These are phyloP conservation scores for Dione vanillae DNA, from an alignment of 2,888 invertebrate species.

Conservation along the genomic window DNA sequence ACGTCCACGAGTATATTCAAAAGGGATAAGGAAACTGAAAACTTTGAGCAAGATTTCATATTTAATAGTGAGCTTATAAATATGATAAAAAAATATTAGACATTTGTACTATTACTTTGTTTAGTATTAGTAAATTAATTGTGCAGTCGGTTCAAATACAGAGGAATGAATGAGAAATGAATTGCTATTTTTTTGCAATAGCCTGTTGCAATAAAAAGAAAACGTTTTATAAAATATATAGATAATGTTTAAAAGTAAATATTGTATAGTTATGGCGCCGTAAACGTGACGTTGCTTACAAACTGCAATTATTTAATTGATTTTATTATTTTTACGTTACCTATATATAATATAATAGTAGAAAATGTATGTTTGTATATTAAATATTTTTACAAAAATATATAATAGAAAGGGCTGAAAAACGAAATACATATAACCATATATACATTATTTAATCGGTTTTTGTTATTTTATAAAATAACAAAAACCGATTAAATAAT, in stretches of 20 bases:
- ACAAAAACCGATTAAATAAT: no score
- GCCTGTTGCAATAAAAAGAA: not conserved
- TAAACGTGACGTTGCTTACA: not conserved
- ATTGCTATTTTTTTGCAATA: slow-evolving; percentile 2
- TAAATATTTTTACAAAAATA: no score
- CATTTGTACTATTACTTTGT: not conserved
- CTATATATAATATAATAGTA: not conserved
- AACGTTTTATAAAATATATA: slow-evolving; percentile 2
- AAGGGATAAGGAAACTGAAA: not conserved
- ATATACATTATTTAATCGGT: no score
- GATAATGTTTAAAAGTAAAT: not conserved
- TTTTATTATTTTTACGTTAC: not conserved
- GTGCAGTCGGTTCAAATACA: not conserved
- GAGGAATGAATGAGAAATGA: not conserved
- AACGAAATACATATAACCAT: no score
- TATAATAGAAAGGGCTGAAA: no score
- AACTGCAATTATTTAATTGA: not conserved
- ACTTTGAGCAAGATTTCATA: not conserved
- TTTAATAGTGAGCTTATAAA: not conserved
- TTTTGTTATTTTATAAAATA: no score
- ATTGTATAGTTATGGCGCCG: slow-evolving; percentile 3
- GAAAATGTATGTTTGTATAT: no score
- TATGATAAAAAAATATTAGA: not conserved
- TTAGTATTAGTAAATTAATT: not conserved
- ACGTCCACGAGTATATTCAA: not conserved